A percentile compares a stretch with the other conserved stretches of the same genome.
Conservation (phyloP, 2,113 vertebrate genomes). For the Motacilla tschutschensis region DNA sequence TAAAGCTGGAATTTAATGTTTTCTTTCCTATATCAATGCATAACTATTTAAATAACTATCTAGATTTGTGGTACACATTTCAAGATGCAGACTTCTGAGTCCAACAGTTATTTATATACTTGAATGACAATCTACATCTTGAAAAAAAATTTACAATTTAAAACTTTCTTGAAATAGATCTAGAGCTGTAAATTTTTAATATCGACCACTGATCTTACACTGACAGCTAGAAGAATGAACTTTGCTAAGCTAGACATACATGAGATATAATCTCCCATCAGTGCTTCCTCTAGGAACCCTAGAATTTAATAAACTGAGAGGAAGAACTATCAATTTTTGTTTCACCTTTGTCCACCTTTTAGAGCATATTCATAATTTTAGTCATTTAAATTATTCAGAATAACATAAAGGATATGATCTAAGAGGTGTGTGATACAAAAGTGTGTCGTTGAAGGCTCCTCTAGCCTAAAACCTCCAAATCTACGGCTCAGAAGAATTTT, state of each 20-base stretch:
- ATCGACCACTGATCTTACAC: not conserved
- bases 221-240: not conserved
- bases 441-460: not conserved
- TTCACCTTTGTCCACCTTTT: not conserved
- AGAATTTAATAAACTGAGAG: not conserved
- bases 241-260: not conserved
- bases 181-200: not conserved
- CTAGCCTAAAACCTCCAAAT: not conserved
- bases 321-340: not conserved
- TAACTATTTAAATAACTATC: not conserved
- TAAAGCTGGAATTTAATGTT: not conserved
- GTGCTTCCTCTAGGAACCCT: not conserved
- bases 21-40: not conserved
- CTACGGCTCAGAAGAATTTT: not conserved
- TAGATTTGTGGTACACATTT: not conserved
- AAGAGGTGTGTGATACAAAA: not conserved
- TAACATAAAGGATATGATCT: not conserved
- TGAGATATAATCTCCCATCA: not conserved
- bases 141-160: not conserved
- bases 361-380: not conserved
- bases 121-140: not conserved
- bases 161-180: not conserved
- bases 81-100: not conserved
- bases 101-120: not conserved
- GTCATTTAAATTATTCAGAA: not conserved